phyloP scores from a whole-genome alignment of 2,888 invertebrate genomes.

The Luperina testacea region DNA sequence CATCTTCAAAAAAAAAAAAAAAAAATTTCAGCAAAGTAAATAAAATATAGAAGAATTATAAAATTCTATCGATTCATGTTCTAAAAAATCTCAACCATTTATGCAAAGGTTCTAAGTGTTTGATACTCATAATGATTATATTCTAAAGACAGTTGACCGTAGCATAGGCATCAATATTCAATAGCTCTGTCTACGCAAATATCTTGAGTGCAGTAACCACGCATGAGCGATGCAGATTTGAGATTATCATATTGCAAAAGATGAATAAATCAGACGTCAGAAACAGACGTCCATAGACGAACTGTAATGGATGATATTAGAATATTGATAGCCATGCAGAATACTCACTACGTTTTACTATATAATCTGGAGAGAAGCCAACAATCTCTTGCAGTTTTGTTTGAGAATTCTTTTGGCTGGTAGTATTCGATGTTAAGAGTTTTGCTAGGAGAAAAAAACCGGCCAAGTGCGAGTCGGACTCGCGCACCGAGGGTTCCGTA shows the following conservation, averaged over 20 bases:
- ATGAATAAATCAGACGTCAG: conserved; percentile 30
- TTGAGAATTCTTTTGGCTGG: conserved; percentile 35
- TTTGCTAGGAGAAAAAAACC: neutral
- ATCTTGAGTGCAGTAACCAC: conserved; percentile 11
- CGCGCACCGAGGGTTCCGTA: too few species aligned
- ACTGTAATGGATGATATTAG: conserved; percentile 33
- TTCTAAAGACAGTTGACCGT: conserved; percentile 1
- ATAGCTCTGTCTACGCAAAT: neutral
- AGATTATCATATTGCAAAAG: conserved; percentile 40
- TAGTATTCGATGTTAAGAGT: conserved; percentile 7
- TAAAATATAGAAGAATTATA: too few species aligned
- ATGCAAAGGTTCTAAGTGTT: neutral
- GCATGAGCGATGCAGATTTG: conserved; percentile 15
- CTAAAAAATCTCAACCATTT: too few species aligned
- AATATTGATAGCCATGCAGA: conserved; percentile 37
- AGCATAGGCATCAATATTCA: neutral
- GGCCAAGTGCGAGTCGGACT: too few species aligned
- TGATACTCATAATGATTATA: conserved; percentile 8
- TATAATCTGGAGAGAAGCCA: conserved; percentile 50
- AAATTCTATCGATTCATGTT: too few species aligned
- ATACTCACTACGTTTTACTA: conserved; percentile 46
- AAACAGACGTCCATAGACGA: conserved; percentile 14
- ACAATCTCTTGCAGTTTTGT: conserved; percentile 44
- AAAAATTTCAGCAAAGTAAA: too few species aligned
- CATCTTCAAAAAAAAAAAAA: too few species aligned